A percentile compares a stretch with the other conserved stretches of the same genome.
Conservation (phyloP, 2,797 vertebrate species). For the Tenualosa ilisha region DNA sequence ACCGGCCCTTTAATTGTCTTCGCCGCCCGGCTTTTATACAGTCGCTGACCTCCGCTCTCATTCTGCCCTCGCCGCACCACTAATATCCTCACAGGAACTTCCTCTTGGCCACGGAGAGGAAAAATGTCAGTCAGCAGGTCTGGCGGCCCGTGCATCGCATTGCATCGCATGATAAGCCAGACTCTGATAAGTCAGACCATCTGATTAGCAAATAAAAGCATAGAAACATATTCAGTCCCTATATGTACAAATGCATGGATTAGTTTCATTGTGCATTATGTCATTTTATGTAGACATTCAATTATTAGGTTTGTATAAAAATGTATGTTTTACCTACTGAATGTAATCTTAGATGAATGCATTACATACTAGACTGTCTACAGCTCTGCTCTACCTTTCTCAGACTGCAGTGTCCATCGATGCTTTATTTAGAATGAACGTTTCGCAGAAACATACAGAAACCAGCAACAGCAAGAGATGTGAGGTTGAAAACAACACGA, state of each 20-base stretch:
- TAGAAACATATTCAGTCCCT: neutral
- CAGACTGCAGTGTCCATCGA: too few relatives aligned
- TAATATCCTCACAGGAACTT: conserved; percentile 15
- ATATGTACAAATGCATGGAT: neutral
- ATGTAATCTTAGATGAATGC: too few relatives aligned
- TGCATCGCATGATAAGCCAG: neutral
- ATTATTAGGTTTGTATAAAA: too few relatives aligned
- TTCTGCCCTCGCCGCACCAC: neutral
- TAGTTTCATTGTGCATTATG: too few relatives aligned
- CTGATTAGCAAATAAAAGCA: neutral
- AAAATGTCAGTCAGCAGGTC: neutral
- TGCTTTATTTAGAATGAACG: too few relatives aligned
- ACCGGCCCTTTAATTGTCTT: neutral
- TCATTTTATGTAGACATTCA: too few relatives aligned
- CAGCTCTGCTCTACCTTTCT: too few relatives aligned
- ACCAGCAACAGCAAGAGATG: neutral
- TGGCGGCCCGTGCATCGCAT: too few relatives aligned
- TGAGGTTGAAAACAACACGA: too few relatives aligned
- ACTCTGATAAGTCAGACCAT: too few relatives aligned
- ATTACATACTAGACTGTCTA: too few relatives aligned
- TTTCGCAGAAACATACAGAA: neutral
- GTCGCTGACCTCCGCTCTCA: neutral
- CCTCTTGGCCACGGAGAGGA: neutral
- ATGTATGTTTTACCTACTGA: too few relatives aligned
- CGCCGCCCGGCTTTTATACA: neutral